Percentiles rank a stretch among this genome's conserved stretches.
These are phyloP conservation scores for Protonemura montana DNA, from an alignment of 2,888 invertebrate species.

Conservation along the genomic window DNA sequence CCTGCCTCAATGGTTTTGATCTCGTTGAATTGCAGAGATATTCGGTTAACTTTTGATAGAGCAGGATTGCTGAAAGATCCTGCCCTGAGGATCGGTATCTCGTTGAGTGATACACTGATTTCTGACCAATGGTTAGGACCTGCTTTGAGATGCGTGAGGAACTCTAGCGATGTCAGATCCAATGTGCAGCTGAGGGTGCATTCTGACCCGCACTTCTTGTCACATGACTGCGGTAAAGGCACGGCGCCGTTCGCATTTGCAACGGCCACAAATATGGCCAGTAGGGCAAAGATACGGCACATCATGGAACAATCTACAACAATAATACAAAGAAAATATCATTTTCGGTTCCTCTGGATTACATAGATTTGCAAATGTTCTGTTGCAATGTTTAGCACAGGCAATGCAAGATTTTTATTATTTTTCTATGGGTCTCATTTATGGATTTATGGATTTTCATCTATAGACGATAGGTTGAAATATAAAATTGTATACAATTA, in stretches of 20 bases:
- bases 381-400: too few relatives aligned
- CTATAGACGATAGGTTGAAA: too few relatives aligned
- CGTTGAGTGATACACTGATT: not conserved
- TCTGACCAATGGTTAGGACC: not conserved
- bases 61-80: not conserved
- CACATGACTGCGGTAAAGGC: not conserved
- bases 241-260: not conserved
- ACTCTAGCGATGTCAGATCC: not conserved
- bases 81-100: not conserved
- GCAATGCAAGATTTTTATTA: too few relatives aligned
- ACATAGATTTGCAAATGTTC: too few relatives aligned
- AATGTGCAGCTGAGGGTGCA: not conserved
- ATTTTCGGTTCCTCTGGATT: too few relatives aligned
- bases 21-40: not conserved
- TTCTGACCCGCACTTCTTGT: not conserved
- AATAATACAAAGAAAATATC: too few relatives aligned
- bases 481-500: too few relatives aligned
- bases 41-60: not conserved
- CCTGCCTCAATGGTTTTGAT: not conserved
- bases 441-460: too few relatives aligned
- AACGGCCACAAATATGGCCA: not conserved
- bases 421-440: too few relatives aligned
- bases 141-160: not conserved
- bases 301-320: too few relatives aligned
- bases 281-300: not conserved